Evolutionary conservation across 2,113 vertebrate genomes (phyloP).

Genomic region (Murina feae): DNA sequence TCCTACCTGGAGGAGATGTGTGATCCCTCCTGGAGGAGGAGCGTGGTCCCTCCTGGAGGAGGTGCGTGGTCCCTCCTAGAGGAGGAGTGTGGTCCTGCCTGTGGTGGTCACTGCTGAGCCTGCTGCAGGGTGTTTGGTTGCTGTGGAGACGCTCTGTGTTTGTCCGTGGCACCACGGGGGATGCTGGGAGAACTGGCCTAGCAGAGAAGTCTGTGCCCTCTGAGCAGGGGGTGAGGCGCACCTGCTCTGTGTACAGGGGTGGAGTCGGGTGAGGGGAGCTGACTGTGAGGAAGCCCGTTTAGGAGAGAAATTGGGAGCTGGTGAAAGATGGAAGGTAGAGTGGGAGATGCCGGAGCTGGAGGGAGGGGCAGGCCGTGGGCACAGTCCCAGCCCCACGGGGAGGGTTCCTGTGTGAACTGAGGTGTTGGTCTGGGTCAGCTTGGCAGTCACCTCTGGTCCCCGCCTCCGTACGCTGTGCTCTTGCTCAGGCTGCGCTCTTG

Average conservation of each 20-base stretch:
- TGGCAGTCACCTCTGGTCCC: fast-evolving
- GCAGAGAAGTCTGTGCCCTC: fast-evolving
- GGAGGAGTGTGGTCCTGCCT: background rate
- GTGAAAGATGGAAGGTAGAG: fast-evolving
- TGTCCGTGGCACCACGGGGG: no score
- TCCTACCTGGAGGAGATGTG: background rate
- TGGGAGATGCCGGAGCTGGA: fast-evolving
- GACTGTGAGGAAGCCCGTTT: fast-evolving
- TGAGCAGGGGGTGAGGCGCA: background rate
- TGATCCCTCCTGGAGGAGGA: background rate
- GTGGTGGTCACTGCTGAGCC: background rate
- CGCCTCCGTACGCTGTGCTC: no score
- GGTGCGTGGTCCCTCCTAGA: background rate
- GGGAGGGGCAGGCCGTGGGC: background rate
- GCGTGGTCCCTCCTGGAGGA: no score
- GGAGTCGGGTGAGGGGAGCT: fast-evolving
- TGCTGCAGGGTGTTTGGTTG: background rate
- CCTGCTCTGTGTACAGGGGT: no score
- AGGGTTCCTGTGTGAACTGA: no score
- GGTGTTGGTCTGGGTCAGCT: no score
- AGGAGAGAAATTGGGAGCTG: background rate
- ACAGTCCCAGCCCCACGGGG: fast-evolving
- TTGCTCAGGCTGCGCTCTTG: fast-evolving
- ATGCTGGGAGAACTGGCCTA: background rate
- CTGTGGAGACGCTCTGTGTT: fast-evolving